Evolutionary conservation across 2,113 vertebrate genomes (phyloP), one percentile per base, ranked within the genome.

Genomic region (Danionella cerebrum): DNA sequence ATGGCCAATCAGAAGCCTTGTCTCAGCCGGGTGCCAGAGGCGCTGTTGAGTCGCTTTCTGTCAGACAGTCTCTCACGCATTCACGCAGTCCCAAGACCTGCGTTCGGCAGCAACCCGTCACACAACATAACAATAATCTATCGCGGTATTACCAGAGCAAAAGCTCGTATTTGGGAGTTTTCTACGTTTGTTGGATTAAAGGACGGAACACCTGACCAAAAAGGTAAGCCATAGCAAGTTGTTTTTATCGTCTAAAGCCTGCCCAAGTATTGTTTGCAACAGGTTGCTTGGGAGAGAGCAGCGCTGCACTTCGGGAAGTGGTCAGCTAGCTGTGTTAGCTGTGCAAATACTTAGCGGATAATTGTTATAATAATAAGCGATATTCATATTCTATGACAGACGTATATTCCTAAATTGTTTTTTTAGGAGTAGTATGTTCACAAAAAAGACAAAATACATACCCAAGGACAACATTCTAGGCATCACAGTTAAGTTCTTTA

Each of bases 201-300:
- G 24, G 18, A 33, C 54, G 5, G 2, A 1, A 2, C 8, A 8
- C 18, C 19, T 2, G 10, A 31, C 35, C 14, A 6, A 13, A 27
- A 3, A 75, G 64, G 73, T 67, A 50, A 71, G 39, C 2, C 6
- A 18, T 12, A 18, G 3, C 16, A 24, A 50, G 9, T 35, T 33
- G 41, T 11, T 27, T 38, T 51, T 7, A 8, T n/a, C 11, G 18
- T 53, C 13, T 42, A 42, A 25, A 22, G 8, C 7, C 27, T 18
- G 41, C 18, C 13, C 24, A 62, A 76, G 72, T 60, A 53, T 86
- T 83, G 80, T 87, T 79, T 75, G 84, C 85, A 87, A 87, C 85
- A 87, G 83, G 85, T 89, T 74, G 82, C 78, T 64, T 48, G 60
- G 60, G 8, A 24, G 21, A 65, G 59, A 64, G 67, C 74, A 65